Evolutionary conservation across 2,113 vertebrate genomes (phyloP), one percentile per base, ranked within the genome.

Genomic region (Mixornis gularis): DNA sequence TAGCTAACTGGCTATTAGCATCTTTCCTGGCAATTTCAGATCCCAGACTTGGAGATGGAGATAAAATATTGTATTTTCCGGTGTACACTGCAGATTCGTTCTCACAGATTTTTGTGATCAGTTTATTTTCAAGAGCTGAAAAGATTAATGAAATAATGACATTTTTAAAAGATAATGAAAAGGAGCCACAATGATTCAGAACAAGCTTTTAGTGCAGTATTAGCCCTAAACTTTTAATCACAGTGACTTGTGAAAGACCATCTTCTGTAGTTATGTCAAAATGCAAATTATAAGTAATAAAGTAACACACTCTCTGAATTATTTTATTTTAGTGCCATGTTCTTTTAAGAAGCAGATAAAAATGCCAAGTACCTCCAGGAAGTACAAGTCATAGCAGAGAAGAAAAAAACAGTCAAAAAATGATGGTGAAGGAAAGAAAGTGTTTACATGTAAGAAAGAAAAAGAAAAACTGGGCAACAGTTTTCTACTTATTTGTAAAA

Each of bases 81-180:
- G 96, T 94, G 27, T 97, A 91, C 41, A 87, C 25, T n/a, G 94
- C 77, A 41, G 97, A 94, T 17, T 96, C 90, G 3, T 79, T 95
- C 34, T 98, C 96, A 95, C 98, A 99, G 73, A 98, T 98, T 94
- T 93, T 97, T 95, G 93, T 97, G 73, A 98, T 96, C 38, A 98
- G 73, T 55, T 96, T 96, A 84, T 92, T 95, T 95, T 98, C 98
- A 95, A 99, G 96, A 64, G 92, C 98, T 97, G 96, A 93, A 96
- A 91, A 94, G 17, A 60, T 43, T 51, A n/a, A 85, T 8, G 62
- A 46, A 69, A 73, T n/a, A 13, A 89, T 84, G 16, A 48, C 3
- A 46, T 20, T 78, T 78, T 62, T 66, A n/a, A 74, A 64, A 15
- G 6, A 32, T 32, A 46, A 53, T 69, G 10, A 58, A 60, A 51